Conservation (phyloP, 2,888 invertebrate genomes). For the Cistogaster globosa region DNA sequence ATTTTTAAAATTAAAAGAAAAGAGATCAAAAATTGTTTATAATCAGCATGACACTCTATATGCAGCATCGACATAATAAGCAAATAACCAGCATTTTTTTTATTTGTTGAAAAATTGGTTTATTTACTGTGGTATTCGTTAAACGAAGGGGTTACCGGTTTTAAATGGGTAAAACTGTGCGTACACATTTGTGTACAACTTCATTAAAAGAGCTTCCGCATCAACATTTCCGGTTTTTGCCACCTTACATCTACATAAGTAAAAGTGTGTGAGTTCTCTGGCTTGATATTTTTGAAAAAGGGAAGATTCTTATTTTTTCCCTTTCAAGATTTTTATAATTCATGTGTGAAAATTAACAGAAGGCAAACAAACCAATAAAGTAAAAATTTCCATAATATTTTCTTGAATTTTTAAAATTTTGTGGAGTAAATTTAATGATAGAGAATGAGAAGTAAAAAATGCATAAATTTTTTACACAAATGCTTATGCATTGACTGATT, state of each 20-base stretch:
- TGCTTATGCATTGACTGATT: too few species aligned
- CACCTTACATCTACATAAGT: too few species aligned
- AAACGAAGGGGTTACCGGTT: conserved; percentile 23
- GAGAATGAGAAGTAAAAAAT: too few species aligned
- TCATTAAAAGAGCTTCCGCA: conserved; percentile 81
- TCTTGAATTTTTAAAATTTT: conserved; percentile 6
- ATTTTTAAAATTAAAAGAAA: background rate
- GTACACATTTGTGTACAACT: conserved; percentile 72
- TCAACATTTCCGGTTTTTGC: conserved; percentile 78
- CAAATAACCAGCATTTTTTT: conserved; percentile 58
- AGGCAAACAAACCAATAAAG: conserved; percentile 38
- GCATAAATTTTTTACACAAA: too few species aligned
- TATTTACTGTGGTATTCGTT: conserved; percentile 37
- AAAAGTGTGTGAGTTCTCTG: too few species aligned
- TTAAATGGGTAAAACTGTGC: background rate
- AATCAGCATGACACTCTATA: conserved; percentile 10
- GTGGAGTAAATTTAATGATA: background rate
- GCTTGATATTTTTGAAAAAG: too few species aligned
- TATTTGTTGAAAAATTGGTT: conserved; percentile 37
- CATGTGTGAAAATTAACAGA: conserved; percentile 72
- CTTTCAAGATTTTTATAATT: conserved; percentile 60
- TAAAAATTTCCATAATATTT: conserved; percentile 44
- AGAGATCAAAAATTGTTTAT: background rate
- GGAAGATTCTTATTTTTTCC: background rate
- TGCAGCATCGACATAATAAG: conserved; percentile 15